These are phyloP conservation scores for Chloroceryle amazona DNA, from an alignment of 2,797 vertebrate genomes.

Conservation along the genomic window DNA sequence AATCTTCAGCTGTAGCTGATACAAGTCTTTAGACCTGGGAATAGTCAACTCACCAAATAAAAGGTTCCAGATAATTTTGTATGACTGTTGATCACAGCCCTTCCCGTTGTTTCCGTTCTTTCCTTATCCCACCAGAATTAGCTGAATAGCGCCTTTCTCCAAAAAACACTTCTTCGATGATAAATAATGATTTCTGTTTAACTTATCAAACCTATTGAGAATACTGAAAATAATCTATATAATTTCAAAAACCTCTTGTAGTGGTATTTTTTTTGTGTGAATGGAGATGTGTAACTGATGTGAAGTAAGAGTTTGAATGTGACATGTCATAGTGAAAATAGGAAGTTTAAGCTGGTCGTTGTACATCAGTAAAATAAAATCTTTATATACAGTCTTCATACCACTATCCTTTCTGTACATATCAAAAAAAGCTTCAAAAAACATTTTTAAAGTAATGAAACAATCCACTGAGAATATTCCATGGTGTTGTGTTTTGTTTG, in stretches of 20 bases:
- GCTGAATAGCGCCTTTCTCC: not conserved
- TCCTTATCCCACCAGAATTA: not conserved
- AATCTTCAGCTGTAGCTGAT: not conserved
- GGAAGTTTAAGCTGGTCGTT: slow-evolving; percentile 38
- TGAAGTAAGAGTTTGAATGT: slow-evolving; percentile 51
- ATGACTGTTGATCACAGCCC: not conserved
- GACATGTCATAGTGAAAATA: slow-evolving; percentile 13
- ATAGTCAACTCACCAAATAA: not conserved
- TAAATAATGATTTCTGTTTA: not conserved
- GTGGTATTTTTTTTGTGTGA: slow-evolving; percentile 44
- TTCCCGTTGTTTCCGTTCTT: not conserved
- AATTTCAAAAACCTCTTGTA: slow-evolving; percentile 17
- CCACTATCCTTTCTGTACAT: slow-evolving; percentile 23
- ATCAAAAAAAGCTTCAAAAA: not conserved
- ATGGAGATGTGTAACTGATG: slow-evolving; percentile 42
- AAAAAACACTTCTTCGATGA: not conserved
- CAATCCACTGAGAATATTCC: not conserved
- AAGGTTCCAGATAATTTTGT: not conserved
- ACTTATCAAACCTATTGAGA: not conserved
- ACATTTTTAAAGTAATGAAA: not conserved
- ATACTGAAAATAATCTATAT: not conserved
- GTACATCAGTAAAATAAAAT: slow-evolving; percentile 57
- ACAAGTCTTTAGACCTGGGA: not conserved
- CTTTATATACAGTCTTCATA: slow-evolving; percentile 7
- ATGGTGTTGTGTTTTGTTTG: not conserved